phyloP scores from a whole-genome alignment of 1,140 invertebrate genomes.

The Drosophila kikkawai region DNA sequence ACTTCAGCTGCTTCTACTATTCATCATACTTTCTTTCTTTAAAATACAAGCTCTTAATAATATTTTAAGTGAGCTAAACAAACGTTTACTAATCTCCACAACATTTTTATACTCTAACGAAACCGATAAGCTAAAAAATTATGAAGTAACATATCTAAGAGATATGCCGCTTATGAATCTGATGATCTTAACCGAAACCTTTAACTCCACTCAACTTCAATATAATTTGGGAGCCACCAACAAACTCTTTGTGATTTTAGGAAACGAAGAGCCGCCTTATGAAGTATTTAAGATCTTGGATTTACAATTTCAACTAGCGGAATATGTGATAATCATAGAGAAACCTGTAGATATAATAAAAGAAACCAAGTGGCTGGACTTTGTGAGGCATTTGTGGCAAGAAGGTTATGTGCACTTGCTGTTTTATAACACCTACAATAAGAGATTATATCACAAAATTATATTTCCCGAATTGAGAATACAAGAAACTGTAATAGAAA shows the following conservation, averaged over 20 bases:
- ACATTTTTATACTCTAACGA: conserved; percentile 45
- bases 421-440: conserved; percentile 12
- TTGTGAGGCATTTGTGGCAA: conserved; percentile 23
- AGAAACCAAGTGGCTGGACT: conserved; percentile 33
- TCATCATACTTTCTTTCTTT: background rate
- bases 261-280: conserved; percentile 17
- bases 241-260: conserved; percentile 47
- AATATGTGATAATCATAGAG: conserved; percentile 48
- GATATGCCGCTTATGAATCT: conserved; percentile 2
- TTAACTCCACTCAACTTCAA: conserved; percentile 35
- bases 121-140: background rate
- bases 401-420: conserved; percentile 49
- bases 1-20: conserved; percentile 12
- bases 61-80: conserved; percentile 52
- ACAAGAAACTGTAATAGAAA: background rate
- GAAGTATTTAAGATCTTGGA: conserved; percentile 14
- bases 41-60: background rate
- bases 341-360: background rate
- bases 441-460: conserved; percentile 34
- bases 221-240: conserved; percentile 8
- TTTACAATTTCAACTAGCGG: conserved; percentile 38
- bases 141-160: conserved; percentile 11
- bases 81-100: conserved; percentile 28
- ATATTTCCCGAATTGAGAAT: conserved; percentile 39
- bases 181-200: conserved; percentile 15